Percentiles rank a stretch among this genome's conserved stretches.
phyloP scores from a whole-genome alignment of 2,888 invertebrate genomes.

The Drepana falcataria region DNA sequence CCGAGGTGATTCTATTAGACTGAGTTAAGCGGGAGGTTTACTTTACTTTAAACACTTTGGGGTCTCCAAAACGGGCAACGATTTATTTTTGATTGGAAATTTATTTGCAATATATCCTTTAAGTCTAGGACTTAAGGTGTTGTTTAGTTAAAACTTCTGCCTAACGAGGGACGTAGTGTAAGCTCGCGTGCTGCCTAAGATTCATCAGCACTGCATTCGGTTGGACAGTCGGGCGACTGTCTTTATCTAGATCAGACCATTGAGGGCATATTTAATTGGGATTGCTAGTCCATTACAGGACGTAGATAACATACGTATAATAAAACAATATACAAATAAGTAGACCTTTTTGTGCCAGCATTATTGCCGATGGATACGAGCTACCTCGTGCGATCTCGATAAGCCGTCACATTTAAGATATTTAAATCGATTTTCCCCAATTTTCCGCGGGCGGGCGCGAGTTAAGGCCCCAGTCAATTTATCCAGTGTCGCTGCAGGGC shows the following conservation, averaged over 20 bases:
- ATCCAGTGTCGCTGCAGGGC: conserved; percentile 66
- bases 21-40: conserved; percentile 58
- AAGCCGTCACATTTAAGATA: conserved; percentile 74
- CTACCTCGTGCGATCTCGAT: conserved; percentile 63
- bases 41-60: conserved; percentile 45
- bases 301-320: too few relatives aligned
- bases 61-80: conserved; percentile 31
- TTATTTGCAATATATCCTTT: conserved; percentile 10
- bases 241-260: conserved; percentile 58
- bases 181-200: conserved; percentile 55
- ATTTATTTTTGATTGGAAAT: conserved; percentile 35
- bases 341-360: too few relatives aligned
- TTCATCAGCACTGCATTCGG: conserved; percentile 36
- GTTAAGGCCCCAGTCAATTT: conserved; percentile 70
- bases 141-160: neutral
- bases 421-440: conserved; percentile 78
- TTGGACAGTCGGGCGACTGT: conserved; percentile 27
- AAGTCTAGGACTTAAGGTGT: conserved; percentile 11
- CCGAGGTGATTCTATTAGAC: conserved; percentile 74
- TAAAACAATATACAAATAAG: too few relatives aligned
- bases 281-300: conserved; percentile 15
- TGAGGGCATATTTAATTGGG: conserved; percentile 59
- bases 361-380: conserved; percentile 24
- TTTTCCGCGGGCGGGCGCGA: conserved; percentile 72
- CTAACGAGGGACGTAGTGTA: conserved; percentile 23